Percentiles rank a stretch among this genome's conserved stretches.
These are phyloP conservation scores for Pseudochromis fuscus DNA, from an alignment of 2,797 vertebrate species.

Conservation along the genomic window DNA sequence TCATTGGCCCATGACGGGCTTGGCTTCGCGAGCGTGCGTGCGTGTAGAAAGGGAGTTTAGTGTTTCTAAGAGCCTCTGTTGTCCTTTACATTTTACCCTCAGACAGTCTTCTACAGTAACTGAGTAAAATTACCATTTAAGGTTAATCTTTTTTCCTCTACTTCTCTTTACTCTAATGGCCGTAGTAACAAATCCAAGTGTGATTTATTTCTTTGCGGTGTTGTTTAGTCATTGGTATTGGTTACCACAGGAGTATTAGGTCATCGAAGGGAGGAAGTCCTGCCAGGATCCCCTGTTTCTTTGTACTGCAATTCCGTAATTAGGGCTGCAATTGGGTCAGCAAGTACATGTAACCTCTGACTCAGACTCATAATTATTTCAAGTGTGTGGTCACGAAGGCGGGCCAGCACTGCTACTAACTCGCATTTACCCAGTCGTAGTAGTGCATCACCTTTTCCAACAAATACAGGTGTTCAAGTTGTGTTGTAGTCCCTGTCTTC, in stretches of 20 bases:
- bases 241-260: conserved; percentile 53
- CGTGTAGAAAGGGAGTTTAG: conserved; percentile 21
- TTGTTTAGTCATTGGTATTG: conserved; percentile 50
- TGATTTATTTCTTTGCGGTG: conserved; percentile 25
- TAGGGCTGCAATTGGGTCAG: conserved; percentile 70
- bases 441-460: conserved; percentile 19
- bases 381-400: conserved; percentile 58
- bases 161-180: neutral
- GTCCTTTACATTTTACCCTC: conserved; percentile 19
- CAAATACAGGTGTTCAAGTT: neutral
- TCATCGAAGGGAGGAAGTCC: conserved; percentile 37
- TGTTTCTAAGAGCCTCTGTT: conserved; percentile 29
- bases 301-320: conserved; percentile 71
- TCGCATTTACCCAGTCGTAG: conserved; percentile 22
- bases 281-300: conserved; percentile 51
- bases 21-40: conserved; percentile 12
- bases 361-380: conserved; percentile 83
- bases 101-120: neutral
- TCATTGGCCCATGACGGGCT: conserved; percentile 47
- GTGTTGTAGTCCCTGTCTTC: too few species aligned
- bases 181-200: conserved; percentile 6
- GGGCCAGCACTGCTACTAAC: conserved; percentile 6
- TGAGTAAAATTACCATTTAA: neutral
- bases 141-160: neutral
- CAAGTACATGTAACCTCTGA: conserved; percentile 69